Evolutionary conservation across 2,797 vertebrate species (phyloP).

Genomic region (Peromyscus nudipes): DNA sequence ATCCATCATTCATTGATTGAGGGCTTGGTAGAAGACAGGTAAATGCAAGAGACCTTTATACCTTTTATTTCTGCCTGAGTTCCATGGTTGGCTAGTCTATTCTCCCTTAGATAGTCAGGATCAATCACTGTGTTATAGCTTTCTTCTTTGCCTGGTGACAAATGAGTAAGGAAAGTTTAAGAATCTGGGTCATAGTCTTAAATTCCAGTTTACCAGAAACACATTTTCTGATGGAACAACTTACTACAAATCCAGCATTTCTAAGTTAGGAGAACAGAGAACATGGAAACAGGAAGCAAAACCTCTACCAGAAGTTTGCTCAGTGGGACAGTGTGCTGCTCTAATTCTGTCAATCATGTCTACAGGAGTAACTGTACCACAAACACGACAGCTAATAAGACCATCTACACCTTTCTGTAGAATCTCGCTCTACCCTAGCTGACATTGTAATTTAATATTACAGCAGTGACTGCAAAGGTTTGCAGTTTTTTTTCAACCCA

Average conservation of each 20-base stretch:
- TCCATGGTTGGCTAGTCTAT: not conserved
- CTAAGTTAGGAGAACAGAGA: not conserved
- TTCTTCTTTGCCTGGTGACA: not conserved
- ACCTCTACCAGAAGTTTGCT: not conserved
- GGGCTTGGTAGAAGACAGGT: not conserved
- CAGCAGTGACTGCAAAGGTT: not conserved
- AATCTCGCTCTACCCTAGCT: not conserved
- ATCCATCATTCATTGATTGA: not conserved
- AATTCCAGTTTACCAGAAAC: not conserved
- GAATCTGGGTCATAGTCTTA: not conserved
- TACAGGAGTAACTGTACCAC: not conserved
- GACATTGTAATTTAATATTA: not conserved
- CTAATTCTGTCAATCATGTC: not conserved
- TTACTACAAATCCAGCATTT: too few species aligned
- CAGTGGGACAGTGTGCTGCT: not conserved
- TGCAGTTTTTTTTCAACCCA: not conserved
- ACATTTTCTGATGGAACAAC: not conserved
- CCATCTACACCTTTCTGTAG: not conserved
- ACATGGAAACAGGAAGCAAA: not conserved
- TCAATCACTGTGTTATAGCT: too few species aligned
- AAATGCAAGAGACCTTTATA: not conserved
- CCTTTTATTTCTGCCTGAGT: not conserved
- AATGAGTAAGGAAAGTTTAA: not conserved
- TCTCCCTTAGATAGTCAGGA: not conserved
- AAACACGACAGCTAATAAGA: not conserved